Conservation (phyloP, 1,140 invertebrate species). For the Augochlora pura region DNA sequence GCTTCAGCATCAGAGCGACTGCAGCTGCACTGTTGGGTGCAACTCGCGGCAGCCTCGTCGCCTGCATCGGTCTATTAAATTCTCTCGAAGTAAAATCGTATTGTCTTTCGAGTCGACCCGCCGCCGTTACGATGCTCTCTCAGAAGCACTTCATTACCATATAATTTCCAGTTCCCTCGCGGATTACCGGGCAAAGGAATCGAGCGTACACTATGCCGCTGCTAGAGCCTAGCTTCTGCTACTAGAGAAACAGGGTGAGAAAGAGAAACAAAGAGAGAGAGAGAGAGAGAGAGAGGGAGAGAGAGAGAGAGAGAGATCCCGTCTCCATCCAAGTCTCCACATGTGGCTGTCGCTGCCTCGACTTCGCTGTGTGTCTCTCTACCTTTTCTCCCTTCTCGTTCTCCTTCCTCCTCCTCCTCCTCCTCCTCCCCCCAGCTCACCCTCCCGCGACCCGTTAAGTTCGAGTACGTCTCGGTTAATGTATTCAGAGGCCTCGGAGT, state of each 20-base stretch:
- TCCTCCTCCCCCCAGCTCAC: neutral
- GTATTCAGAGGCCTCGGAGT: conserved; percentile 50
- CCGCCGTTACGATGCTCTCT: conserved; percentile 43
- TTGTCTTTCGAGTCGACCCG: conserved; percentile 74
- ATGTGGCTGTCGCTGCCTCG: conserved; percentile 8
- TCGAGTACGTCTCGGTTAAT: conserved; percentile 57
- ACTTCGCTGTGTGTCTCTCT: conserved; percentile 1
- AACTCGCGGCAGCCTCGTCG: conserved; percentile 9
- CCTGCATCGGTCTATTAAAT: conserved; percentile 66
- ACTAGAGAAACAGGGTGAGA: neutral
- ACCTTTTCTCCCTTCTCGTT: conserved; percentile 3
- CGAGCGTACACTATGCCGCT: conserved; percentile 9
- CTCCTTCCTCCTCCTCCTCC: neutral
- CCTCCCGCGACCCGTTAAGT: conserved; percentile 23
- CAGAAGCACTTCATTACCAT: conserved; percentile 65
- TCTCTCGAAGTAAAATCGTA: conserved; percentile 72
- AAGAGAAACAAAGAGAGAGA: neutral
- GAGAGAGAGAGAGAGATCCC: conserved; percentile 5
- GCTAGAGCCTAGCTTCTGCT: neutral
- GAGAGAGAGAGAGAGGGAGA: neutral
- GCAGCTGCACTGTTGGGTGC: too few relatives aligned
- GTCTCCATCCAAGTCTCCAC: conserved; percentile 27
- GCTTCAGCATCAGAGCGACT: too few relatives aligned
- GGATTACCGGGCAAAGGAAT: conserved; percentile 54
- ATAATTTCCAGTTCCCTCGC: conserved; percentile 62